Base-by-base conservation (phyloP, 1,140 invertebrate species). In the Camponotus pennsylvanicus region DNA sequence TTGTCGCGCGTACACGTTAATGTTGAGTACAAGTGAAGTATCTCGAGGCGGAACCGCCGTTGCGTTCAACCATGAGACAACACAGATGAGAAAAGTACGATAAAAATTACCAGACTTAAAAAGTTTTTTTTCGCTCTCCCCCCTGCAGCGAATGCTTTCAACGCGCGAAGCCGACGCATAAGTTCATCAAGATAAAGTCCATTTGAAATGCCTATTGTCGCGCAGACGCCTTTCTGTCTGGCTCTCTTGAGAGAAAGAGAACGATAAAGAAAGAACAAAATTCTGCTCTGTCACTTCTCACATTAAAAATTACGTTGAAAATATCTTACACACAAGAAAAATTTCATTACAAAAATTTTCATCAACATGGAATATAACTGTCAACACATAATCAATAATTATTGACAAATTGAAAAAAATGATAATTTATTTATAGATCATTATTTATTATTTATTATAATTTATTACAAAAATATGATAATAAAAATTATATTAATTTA, bases 91-190 rank as follows among this genome's bases (percentile, higher is more conserved):
- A 73, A 13, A 59, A 18, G 18, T 49, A 32, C 18, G 67, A 88
- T 88, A 85, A 88, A 88, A 89, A 86, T 89, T 88, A 9, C 13
- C 37, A 7, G 59, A 40, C 61, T 70, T 42, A 15, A 57, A 42
- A 67, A 84, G 42, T 70, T 85, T 66, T 66, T 64, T 73, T 67
- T 59, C 42, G 69, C 34, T 6, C 27, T 40, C 42, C 79, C 34
- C 37, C 49, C 85, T 15, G 59, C 34, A 11, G 77, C 37, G 67
- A 55, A 34, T 32, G 79, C 79, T 83, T 83, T 83, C 79, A 83
- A 49, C 69, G 18, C 40, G 40, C 55, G 2, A 40, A 49, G 55
- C 42, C 55, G 69, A 63, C 55, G 13, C 55, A 34, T 70, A 73
- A 82, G 79, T 75, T 42, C 40, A 83, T 75, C 55, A 75, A 83